Evolutionary conservation across 2,113 vertebrate species (phyloP), one percentile per base, ranked within the genome.

Genomic region (Lagopus leucura): DNA sequence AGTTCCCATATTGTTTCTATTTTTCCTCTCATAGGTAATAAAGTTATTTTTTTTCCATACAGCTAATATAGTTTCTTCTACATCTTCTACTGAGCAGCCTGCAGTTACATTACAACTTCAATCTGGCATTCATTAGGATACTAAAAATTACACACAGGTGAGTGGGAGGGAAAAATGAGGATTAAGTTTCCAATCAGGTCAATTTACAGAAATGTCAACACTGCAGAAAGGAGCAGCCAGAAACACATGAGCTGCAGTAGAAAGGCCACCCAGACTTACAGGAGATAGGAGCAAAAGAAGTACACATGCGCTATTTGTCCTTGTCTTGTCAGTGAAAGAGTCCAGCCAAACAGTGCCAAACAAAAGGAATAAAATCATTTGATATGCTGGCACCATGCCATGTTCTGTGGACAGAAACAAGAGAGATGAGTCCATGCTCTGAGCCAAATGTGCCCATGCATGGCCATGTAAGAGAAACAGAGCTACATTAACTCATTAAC

Each of bases 391-490:
- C 10, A 14, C 19, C 16, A 2, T 21, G 28, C 8, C 43, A 69
- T 9, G 17, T 13, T 69, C 45, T 24, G 9, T 5, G 18, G 47
- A 40, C 50, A 91, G 40, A 10, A 55, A 7, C 0, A 2, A 6
- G 3, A 0, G 7, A 88, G 34, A 12, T 45, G 11, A 55, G 21
- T 13, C 34, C 4, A 6, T 13, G 58, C 52, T 55, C 61, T 10
- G 25, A 94, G 55, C 11, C 12, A 67, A 71, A 72, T 0, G 0
- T 70, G 57, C 34, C 13, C 54, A 42, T 0, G 0, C 0, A 0
- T 69, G 57, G 36, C 13, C 48, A 42, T 0, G 0, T 30, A 47
- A 85, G 65, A 54, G 65, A 63, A 58, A 47, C n/a, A 54, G 27
- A 24, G 71, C 25, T 25, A 50, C 0, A 0, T 60, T 7, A 50